These are phyloP conservation scores for Spongilla lacustris DNA, from an alignment of 37 sponge, comb jelly and placozoan species.

Conservation along the genomic window DNA sequence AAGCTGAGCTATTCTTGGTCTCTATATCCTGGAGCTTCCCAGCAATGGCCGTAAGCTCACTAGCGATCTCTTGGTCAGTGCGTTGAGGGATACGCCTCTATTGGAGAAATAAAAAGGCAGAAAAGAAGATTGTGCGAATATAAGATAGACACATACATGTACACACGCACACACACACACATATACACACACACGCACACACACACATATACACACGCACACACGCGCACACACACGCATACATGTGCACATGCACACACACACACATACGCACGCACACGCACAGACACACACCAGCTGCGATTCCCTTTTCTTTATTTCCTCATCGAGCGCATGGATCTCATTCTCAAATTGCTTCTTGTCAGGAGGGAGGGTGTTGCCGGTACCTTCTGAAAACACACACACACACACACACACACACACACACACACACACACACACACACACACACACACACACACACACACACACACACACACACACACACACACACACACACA, in stretches of 20 bases:
- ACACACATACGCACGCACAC: too few relatives aligned
- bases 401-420: too few relatives aligned
- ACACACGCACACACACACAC: too few relatives aligned
- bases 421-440: too few relatives aligned
- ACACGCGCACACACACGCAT: too few relatives aligned
- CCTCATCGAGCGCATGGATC: neutral
- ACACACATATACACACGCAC: too few relatives aligned
- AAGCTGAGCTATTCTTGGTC: neutral
- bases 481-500: too few relatives aligned
- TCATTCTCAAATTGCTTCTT: neutral
- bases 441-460: too few relatives aligned
- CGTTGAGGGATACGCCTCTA: slow-evolving; percentile 5
- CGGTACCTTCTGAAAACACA: neutral
- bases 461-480: too few relatives aligned
- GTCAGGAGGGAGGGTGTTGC: neutral
- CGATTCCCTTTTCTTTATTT: neutral
- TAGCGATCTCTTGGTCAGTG: slow-evolving; percentile 1
- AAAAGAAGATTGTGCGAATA: too few relatives aligned
- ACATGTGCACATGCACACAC: neutral
- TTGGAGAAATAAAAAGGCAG: neutral
- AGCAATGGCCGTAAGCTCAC: slow-evolving; percentile 13
- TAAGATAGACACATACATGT: too few relatives aligned
- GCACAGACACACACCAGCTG: neutral
- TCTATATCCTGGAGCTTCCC: slow-evolving; percentile 22
- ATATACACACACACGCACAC: too few relatives aligned